Evolutionary conservation across 2,797 vertebrate genomes (phyloP), one percentile per base, ranked within the genome.

Genomic region (Sebastes oblongus): DNA sequence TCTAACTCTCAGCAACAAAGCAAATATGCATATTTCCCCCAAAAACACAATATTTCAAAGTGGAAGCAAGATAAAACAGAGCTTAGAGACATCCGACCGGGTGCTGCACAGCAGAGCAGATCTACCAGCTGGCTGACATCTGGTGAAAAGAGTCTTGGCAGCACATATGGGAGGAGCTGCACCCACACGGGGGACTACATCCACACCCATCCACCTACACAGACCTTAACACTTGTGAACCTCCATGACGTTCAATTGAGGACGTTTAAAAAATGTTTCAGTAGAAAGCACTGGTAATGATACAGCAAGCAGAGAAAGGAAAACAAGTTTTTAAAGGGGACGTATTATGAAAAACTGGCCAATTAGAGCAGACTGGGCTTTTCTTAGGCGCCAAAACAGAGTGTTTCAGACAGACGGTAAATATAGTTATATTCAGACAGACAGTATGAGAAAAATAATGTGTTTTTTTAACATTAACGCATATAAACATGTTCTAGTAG

Each of bases 61-160:
- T 61, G 24, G 14, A 69, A 65, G 64, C 34, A 12, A 39, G 68
- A 50, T 58, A 72, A 30, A 30, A 64, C 69, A 65, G 32, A 71
- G 74, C 42, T 34, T 13, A 59, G 72, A 72, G 46, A 18, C 16
- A 64, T 27, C 61, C 42, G 32, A 18, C 42, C 0, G 16, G 16
- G 42, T 18, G 42, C 1, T 46, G 42, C 3, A 25, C 36, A 39
- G 39, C 34, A 18, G 25, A 78, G 75, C 71, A 12, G 61, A 32
- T 52, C 61, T 2, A 56, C 79, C 79, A 54, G 64, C 62, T 46
- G 42, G 29, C 58, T 68, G 68, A 67, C 76, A 60, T 68, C 36
- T 60, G 80, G 60, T 39, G 29, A 42, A 12, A 25, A 71, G 54
- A 24, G 29, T 55, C 30, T 55, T 5, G 20, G 20, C 60, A 27